A percentile compares a stretch with the other conserved stretches of the same genome.
These are phyloP conservation scores for Protonemura montana DNA, from an alignment of 2,888 invertebrate species.

Conservation along the genomic window DNA sequence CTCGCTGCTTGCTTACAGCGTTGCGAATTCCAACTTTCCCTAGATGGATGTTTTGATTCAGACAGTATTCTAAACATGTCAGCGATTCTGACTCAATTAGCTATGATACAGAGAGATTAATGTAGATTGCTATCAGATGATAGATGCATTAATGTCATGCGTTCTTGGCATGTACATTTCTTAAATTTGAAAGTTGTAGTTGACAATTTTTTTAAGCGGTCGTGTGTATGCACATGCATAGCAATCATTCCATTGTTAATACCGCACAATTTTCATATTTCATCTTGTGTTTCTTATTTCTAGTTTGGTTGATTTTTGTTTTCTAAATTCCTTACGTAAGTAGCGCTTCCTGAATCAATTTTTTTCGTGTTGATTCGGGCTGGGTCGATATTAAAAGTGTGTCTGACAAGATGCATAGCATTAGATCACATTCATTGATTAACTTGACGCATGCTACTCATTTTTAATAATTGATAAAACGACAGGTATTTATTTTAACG, in stretches of 20 bases:
- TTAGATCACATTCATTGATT: neutral
- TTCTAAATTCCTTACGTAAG: neutral
- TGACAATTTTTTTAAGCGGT: neutral
- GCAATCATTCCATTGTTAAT: neutral
- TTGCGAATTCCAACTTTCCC: neutral
- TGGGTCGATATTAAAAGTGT: constrained; percentile 4
- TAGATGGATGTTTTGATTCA: neutral
- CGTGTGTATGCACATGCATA: neutral
- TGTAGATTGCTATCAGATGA: neutral
- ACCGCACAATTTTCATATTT: neutral
- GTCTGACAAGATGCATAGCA: neutral
- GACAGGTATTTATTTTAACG: neutral
- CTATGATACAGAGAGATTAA: constrained; percentile 12
- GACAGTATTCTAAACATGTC: neutral
- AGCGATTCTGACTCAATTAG: neutral
- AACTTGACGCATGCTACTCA: constrained; percentile 7
- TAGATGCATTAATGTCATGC: neutral
- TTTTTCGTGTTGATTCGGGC: neutral
- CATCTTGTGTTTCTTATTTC: neutral
- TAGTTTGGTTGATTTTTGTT: neutral
- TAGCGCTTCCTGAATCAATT: neutral
- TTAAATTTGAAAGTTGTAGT: neutral
- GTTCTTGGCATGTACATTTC: neutral
- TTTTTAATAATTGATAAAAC: constrained; percentile 10
- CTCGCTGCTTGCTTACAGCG: neutral